These are phyloP conservation scores for Pachliopta kotzebuea DNA, from an alignment of 2,888 invertebrate genomes.

Conservation along the genomic window DNA sequence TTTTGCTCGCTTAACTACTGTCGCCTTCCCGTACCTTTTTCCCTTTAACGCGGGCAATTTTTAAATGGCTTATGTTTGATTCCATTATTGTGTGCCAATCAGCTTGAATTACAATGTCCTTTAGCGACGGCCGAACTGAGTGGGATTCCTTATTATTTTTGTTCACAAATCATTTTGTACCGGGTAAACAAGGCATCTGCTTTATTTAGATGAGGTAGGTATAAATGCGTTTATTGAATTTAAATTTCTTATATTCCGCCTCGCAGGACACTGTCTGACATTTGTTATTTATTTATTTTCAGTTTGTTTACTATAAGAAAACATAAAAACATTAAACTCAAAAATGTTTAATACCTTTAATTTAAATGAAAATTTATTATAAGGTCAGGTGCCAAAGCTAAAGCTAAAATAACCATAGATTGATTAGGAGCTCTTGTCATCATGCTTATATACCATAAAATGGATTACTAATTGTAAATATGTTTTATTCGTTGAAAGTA, in stretches of 20 bases:
- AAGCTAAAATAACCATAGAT: too few species aligned
- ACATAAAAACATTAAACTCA: too few species aligned
- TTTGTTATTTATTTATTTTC: slow-evolving; percentile 32
- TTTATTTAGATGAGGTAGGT: slow-evolving; percentile 68
- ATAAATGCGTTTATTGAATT: slow-evolving; percentile 55
- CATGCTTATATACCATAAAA: too few species aligned
- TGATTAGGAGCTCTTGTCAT: too few species aligned
- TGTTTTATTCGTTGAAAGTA: too few species aligned
- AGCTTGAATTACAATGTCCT: slow-evolving; percentile 79
- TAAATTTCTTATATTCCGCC: slow-evolving; percentile 59
- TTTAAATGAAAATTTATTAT: too few species aligned
- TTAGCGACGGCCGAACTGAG: slow-evolving; percentile 71
- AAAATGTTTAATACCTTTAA: too few species aligned
- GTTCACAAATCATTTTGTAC: slow-evolving; percentile 68
- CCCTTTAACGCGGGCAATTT: slow-evolving; percentile 76
- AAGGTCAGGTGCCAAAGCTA: too few species aligned
- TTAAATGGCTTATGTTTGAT: slow-evolving; percentile 79
- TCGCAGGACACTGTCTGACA: slow-evolving; percentile 39
- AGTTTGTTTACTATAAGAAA: background rate
- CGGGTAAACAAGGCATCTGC: slow-evolving; percentile 65
- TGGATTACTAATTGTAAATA: too few species aligned
- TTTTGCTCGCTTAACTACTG: slow-evolving; percentile 69
- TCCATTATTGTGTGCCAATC: slow-evolving; percentile 81
- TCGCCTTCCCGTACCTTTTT: slow-evolving; percentile 62
- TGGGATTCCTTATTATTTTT: slow-evolving; percentile 70